phyloP scores from a whole-genome alignment of 1,140 invertebrate species.

The Gonatopus flavifemur region DNA sequence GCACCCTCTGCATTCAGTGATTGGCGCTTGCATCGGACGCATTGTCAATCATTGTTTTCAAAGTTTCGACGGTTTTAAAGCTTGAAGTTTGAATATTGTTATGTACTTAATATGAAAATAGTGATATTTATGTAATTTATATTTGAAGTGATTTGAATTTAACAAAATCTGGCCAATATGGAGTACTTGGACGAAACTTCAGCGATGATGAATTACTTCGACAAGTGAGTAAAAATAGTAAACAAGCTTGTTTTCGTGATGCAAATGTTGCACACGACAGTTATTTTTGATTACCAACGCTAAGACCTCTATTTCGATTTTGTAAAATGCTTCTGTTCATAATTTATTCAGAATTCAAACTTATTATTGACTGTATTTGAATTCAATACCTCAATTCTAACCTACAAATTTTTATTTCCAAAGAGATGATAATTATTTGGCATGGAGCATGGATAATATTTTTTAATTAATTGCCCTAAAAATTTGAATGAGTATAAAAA shows the following conservation, averaged over 20 bases:
- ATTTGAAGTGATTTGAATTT: not conserved
- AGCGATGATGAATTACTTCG: constrained; percentile 35
- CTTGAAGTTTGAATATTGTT: constrained; percentile 6
- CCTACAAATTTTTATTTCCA: no score
- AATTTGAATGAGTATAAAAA: no score
- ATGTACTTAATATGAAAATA: not conserved
- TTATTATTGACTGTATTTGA: no score
- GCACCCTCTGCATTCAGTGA: constrained; percentile 1
- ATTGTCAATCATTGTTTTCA: constrained; percentile 32
- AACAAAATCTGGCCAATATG: constrained; percentile 22
- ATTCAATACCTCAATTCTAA: no score
- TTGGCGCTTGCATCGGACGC: constrained; percentile 13
- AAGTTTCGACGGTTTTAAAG: constrained; percentile 35
- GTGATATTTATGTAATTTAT: constrained; percentile 1
- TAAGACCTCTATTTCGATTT: no score
- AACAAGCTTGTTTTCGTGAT: no score
- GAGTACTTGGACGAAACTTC: constrained; percentile 36
- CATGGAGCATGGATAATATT: no score
- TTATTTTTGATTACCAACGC: not conserved
- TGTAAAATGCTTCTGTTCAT: no score
- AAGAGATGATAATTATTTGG: no score
- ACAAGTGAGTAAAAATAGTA: constrained; percentile 36
- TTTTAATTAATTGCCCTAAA: no score
- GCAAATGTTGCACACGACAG: no score
- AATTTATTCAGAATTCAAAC: no score